Conservation (phyloP, 2,888 invertebrate species). For the Opisthograptis luteolata region DNA sequence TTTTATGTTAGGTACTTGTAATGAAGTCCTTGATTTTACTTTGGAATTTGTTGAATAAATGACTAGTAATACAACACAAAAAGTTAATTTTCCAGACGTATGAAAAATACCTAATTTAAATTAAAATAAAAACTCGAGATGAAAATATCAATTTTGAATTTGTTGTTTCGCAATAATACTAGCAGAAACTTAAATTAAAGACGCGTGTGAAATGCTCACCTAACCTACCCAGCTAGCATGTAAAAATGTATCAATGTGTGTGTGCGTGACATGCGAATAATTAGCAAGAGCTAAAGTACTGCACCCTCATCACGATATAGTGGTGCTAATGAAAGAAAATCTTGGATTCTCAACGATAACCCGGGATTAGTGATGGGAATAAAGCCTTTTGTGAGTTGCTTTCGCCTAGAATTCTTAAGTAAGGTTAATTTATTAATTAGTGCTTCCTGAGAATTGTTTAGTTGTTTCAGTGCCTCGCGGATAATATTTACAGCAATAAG, state of each 20-base stretch:
- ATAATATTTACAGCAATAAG: too few species aligned
- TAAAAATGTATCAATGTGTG: neutral
- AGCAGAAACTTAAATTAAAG: too few species aligned
- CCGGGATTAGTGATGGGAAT: slow-evolving; percentile 11
- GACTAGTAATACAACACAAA: too few species aligned
- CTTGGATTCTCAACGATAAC: slow-evolving; percentile 14
- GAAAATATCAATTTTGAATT: too few species aligned
- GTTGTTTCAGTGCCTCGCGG: slow-evolving; percentile 1
- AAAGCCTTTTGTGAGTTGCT: slow-evolving; percentile 9
- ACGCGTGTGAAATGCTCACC: neutral
- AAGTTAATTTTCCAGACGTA: too few species aligned
- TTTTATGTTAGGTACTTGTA: too few species aligned
- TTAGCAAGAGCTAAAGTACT: neutral
- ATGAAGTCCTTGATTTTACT: too few species aligned
- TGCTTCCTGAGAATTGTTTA: slow-evolving; percentile 1
- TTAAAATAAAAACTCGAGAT: too few species aligned
- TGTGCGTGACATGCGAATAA: neutral
- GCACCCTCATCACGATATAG: neutral
- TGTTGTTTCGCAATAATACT: too few species aligned
- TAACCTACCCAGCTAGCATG: neutral
- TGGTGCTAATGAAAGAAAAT: slow-evolving; percentile 21
- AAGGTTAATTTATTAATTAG: slow-evolving; percentile 16
- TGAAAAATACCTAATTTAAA: too few species aligned
- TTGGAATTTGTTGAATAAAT: too few species aligned
- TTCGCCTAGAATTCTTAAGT: slow-evolving; percentile 8